Base-by-base conservation (phyloP, 1,140 invertebrate species). In the Phymorhynchus buccinoides region DNA sequence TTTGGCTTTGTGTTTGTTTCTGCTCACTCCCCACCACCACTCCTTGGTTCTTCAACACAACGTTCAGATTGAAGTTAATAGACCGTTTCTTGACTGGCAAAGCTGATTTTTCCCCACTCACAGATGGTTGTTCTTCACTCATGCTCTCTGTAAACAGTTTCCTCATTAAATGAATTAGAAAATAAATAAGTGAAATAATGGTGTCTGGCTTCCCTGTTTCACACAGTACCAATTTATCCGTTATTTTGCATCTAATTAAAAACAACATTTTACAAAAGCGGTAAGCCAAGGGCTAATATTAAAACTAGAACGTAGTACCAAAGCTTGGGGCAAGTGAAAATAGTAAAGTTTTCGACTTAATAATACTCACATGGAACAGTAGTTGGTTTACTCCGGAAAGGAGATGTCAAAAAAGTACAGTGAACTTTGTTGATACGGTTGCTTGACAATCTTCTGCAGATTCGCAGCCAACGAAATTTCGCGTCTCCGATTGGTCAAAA, bases 361-460 rank as follows among this genome's bases (percentile, higher is more conserved):
- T 41, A 22, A 37, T 42, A 41, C 35, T 37, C 30, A 37, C 73
- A 75, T 37, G 37, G 3, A 9, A 18, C 30, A 71, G 35, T 12
- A 35, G 68, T 32, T 71, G 3, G 30, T 9, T 32, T 66, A 22
- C 16, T 41, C 27, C 3, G 3, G 4, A 30, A 41, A 41, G 35
- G 3, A 16, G 32, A 27, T 75, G 32, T 16, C 9, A 73, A 73
- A 75, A 75, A 75, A 6, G 3, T 75, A 3, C 12, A 22, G 73
- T 75, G 37, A 35, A 75, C 73, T 75, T 75, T 75, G 73, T 75
- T 75, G 32, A 75, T 41, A 35, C 27, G 37, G 73, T 75, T 75
- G 73, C 73, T 75, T 75, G 73, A 75, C 73, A 75, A 75, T 75
- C 32, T 16, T 41, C 37, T 27, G 22, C 7, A 75, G 73, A 16